A percentile compares a stretch with the other conserved stretches of the same genome.
Evolutionary conservation across 30 jellyfish, hydroid and myxozoan species (phyloP).

Genomic region (Hydractinia symbiolongicarpus): DNA sequence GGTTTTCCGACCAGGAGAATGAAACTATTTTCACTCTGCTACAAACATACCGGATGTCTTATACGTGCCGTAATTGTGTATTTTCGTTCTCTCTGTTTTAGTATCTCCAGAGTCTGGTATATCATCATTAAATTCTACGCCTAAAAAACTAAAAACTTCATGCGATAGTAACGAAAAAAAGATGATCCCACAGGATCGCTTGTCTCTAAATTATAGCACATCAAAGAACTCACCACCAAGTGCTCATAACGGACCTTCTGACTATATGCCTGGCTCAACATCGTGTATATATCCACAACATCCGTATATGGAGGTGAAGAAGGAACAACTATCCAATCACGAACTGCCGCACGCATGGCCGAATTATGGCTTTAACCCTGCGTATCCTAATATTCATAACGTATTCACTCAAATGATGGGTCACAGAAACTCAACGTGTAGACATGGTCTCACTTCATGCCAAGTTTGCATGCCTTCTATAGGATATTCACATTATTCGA

Average conservation of each 20-base stretch:
- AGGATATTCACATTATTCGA: neutral
- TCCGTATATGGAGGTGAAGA: neutral
- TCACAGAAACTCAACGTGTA: neutral
- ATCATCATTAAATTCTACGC: neutral
- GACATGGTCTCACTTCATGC: conserved; percentile 4
- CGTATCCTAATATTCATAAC: neutral
- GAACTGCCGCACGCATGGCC: conserved; percentile 1
- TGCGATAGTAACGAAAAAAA: too few species aligned
- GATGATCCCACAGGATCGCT: too few species aligned
- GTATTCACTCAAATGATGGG: conserved; percentile 1
- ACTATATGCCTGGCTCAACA: neutral
- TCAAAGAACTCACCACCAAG: too few species aligned
- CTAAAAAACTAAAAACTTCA: neutral
- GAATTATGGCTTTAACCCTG: neutral
- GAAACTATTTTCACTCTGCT: too few species aligned
- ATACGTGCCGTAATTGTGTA: too few species aligned
- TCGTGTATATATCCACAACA: neutral
- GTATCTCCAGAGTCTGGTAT: neutral
- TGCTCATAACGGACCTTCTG: too few species aligned
- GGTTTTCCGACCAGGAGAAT: too few species aligned
- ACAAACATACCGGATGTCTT: too few species aligned
- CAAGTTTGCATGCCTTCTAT: conserved; percentile 1
- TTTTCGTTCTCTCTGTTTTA: too few species aligned
- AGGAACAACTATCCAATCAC: neutral
- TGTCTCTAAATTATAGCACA: too few species aligned